A percentile compares a stretch with the other conserved stretches of the same genome.
Conservation (phyloP, 2,888 invertebrate species). For the Spisula subtruncata region DNA sequence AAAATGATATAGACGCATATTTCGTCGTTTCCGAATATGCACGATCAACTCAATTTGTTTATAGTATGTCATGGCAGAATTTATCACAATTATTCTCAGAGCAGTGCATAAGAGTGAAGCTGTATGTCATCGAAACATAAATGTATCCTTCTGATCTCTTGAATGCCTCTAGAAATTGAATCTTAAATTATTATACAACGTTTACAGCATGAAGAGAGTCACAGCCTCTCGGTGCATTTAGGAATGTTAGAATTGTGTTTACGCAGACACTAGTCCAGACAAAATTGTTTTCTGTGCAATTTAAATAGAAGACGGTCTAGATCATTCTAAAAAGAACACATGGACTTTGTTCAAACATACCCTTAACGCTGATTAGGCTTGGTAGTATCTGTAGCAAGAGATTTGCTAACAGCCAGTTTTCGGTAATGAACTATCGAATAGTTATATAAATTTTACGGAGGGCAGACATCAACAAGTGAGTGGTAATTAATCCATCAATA, state of each 20-base stretch:
- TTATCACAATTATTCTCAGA: too few relatives aligned
- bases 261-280: background rate
- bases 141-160: too few relatives aligned
- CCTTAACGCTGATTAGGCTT: background rate
- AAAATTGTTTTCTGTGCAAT: background rate
- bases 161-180: too few relatives aligned
- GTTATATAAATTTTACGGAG: background rate
- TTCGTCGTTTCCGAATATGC: background rate
- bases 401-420: background rate
- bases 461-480: background rate
- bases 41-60: background rate
- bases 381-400: background rate
- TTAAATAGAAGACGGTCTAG: background rate
- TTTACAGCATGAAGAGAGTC: too few relatives aligned
- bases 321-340: background rate
- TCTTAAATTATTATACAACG: too few relatives aligned
- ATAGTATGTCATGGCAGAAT: background rate
- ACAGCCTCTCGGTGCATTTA: too few relatives aligned
- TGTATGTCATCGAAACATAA: too few relatives aligned
- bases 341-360: background rate
- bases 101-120: too few relatives aligned
- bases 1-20: background rate
- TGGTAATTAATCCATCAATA: background rate
- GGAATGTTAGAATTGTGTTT: too few relatives aligned
- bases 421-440: background rate